Evolutionary conservation across 2,113 vertebrate species (phyloP).

Genomic region (Strigops habroptila): DNA sequence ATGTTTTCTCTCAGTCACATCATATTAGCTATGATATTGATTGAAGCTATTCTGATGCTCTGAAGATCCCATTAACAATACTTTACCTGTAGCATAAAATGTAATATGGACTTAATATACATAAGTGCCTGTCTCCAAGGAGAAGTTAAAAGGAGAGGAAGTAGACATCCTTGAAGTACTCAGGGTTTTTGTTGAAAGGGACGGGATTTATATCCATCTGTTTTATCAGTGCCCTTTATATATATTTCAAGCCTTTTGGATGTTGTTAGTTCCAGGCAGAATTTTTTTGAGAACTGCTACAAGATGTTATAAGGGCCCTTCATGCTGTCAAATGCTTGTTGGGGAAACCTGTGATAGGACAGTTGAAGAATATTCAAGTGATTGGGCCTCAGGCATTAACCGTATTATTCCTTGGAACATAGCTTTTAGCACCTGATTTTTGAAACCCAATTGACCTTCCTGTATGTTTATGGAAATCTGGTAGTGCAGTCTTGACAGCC

Average conservation of each 20-base stretch:
- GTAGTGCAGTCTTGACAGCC: neutral
- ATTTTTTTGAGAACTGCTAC: neutral
- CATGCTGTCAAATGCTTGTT: neutral
- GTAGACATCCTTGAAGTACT: neutral
- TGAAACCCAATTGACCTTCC: neutral
- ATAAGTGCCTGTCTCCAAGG: neutral
- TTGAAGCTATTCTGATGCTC: neutral
- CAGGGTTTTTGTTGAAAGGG: neutral
- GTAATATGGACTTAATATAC: neutral
- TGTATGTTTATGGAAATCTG: neutral
- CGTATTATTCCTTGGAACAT: neutral
- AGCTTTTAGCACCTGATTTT: neutral
- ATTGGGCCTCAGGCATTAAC: neutral
- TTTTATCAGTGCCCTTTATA: neutral
- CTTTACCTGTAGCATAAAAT: neutral
- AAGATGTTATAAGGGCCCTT: neutral
- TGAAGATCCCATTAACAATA: neutral
- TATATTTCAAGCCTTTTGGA: neutral
- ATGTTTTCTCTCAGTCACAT: neutral
- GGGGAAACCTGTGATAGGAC: neutral
- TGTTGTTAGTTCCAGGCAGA: neutral
- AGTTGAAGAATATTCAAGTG: neutral
- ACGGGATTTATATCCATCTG: neutral
- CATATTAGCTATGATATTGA: neutral
- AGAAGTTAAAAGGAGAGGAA: neutral